Conservation (phyloP, 2,797 vertebrate genomes). For the Salarias fasciatus region DNA sequence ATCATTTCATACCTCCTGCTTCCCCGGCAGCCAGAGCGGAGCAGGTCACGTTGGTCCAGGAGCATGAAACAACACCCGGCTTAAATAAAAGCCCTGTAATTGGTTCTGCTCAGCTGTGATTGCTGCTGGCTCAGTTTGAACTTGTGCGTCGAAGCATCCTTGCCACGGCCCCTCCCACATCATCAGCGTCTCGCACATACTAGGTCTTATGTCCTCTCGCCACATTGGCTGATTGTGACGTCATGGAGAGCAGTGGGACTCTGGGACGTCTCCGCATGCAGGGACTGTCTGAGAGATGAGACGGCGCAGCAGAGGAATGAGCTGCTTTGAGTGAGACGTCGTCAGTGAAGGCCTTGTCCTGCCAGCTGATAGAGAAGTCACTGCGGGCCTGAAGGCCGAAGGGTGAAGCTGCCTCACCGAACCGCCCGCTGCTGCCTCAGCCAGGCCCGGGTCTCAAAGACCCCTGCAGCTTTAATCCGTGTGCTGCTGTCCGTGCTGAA, state of each 20-base stretch:
- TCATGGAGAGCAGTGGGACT: constrained; percentile 62
- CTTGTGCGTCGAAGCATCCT: neutral
- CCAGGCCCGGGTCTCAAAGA: constrained; percentile 45
- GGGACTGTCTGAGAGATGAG: constrained; percentile 51
- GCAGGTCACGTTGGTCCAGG: too few relatives aligned
- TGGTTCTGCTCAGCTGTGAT: neutral
- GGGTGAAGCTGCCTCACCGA: constrained; percentile 45
- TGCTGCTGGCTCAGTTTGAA: neutral
- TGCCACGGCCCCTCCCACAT: neutral
- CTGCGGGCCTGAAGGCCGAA: constrained; percentile 55
- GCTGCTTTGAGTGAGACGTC: constrained; percentile 45
- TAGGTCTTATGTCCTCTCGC: constrained; percentile 34
- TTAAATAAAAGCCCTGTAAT: too few relatives aligned
- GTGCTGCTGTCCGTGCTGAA: constrained; percentile 14
- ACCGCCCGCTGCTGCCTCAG: constrained; percentile 41
- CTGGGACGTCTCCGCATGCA: constrained; percentile 66
- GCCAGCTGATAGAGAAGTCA: constrained; percentile 50
- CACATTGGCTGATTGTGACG: constrained; percentile 56
- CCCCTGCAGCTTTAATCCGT: constrained; percentile 33
- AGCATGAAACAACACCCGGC: too few relatives aligned
- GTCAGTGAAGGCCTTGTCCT: constrained; percentile 25
- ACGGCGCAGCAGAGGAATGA: constrained; percentile 54
- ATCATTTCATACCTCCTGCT: too few relatives aligned
- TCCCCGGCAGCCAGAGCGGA: too few relatives aligned
- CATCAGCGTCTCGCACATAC: constrained; percentile 9